Conservation (phyloP, 2,797 vertebrate genomes). For the Cynopterus sphinx region DNA sequence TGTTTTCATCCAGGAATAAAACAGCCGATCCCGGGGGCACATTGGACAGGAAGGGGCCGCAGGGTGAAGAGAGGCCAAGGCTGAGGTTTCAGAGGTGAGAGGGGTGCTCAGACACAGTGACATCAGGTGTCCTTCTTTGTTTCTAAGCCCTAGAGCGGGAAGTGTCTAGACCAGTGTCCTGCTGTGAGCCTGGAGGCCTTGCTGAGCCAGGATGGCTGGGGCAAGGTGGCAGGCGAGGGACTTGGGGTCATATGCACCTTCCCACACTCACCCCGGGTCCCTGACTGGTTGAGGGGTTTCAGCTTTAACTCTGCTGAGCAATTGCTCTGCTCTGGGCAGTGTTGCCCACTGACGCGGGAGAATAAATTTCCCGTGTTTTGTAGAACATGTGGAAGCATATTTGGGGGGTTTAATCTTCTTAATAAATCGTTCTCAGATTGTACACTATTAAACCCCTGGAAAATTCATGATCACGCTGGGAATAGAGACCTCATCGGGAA, state of each 20-base stretch:
- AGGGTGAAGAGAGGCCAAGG: not conserved
- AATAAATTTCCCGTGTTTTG: conserved; percentile 80
- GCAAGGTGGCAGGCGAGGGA: too few species aligned
- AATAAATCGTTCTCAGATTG: conserved; percentile 82
- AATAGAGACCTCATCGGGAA: conserved; percentile 60
- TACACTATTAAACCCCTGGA: conserved; percentile 75
- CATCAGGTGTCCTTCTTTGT: not conserved
- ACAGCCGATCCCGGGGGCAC: not conserved
- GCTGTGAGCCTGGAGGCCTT: not conserved
- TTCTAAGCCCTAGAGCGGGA: not conserved
- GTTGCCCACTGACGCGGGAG: conserved; percentile 64
- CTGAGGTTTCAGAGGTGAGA: not conserved
- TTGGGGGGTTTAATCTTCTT: conserved; percentile 82
- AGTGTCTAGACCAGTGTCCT: not conserved
- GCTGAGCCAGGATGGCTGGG: not conserved
- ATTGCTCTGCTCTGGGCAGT: conserved; percentile 54
- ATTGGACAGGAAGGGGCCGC: rapidly evolving
- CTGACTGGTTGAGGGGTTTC: not conserved
- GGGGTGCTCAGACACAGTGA: not conserved
- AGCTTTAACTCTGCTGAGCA: conserved; percentile 45
- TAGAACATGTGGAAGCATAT: conserved; percentile 80
- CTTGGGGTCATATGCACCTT: not conserved
- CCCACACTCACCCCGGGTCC: not conserved
- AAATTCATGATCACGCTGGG: conserved; percentile 73
- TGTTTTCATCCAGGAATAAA: not conserved